phyloP scores from a whole-genome alignment of 2,113 vertebrate species.

The Crotophaga sulcirostris region DNA sequence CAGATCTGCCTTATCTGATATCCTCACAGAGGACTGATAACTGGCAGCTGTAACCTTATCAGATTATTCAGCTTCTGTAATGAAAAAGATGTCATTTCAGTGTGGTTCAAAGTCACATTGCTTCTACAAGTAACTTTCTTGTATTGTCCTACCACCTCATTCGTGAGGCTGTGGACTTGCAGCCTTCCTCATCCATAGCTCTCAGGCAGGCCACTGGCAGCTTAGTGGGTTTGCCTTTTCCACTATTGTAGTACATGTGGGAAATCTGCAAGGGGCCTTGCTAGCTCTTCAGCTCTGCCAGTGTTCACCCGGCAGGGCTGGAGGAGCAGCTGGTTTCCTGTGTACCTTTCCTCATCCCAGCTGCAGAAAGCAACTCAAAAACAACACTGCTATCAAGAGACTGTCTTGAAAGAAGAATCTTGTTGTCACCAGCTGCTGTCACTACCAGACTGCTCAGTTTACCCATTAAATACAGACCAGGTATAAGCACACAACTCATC shows the following conservation, averaged over 20 bases:
- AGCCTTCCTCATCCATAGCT: neutral
- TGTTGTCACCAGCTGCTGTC: neutral
- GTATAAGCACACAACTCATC: neutral
- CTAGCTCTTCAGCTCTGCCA: neutral
- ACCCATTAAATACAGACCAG: neutral
- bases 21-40: neutral
- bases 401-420: neutral
- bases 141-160: neutral
- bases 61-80: neutral
- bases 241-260: fast-evolving
- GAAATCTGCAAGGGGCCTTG: neutral
- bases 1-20: neutral
- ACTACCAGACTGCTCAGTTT: neutral
- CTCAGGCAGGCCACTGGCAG: fast-evolving
- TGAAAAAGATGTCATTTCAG: neutral
- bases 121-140: neutral
- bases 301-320: neutral
- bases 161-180: neutral
- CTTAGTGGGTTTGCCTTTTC: neutral
- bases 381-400: neutral
- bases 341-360: neutral
- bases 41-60: neutral
- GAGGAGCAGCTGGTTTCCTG: neutral
- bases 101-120: neutral
- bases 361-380: neutral